Conservation (phyloP, 2,113 vertebrate species). For the Dicrurus megarhynchus region DNA sequence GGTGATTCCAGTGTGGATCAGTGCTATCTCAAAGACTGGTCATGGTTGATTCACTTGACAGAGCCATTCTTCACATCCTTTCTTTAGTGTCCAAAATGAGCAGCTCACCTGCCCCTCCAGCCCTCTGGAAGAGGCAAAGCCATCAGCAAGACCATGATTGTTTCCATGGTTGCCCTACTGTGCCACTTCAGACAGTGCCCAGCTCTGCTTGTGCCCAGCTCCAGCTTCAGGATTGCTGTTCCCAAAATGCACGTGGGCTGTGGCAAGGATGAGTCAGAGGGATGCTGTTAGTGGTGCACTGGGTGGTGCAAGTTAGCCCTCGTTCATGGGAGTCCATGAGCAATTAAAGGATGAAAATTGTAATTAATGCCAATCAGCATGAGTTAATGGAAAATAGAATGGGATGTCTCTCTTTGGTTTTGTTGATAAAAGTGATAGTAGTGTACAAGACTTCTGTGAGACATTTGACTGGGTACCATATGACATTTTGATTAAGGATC, state of each 20-base stretch:
- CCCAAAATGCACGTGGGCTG: background rate
- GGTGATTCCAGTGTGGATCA: background rate
- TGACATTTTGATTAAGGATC: slow-evolving; percentile 61
- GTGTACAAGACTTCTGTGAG: background rate
- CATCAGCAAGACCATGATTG: background rate
- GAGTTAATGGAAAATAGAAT: slow-evolving; percentile 43
- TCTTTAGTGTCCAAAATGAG: background rate
- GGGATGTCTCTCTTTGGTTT: slow-evolving; percentile 22
- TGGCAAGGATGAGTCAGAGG: background rate
- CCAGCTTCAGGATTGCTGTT: background rate
- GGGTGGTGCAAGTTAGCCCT: background rate
- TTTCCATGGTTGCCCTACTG: background rate
- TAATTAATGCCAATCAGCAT: slow-evolving; percentile 40
- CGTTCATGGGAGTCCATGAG: background rate
- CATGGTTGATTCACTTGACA: background rate
- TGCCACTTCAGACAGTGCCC: background rate
- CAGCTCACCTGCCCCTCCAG: background rate
- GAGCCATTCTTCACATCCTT: background rate
- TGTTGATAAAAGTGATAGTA: slow-evolving; percentile 45
- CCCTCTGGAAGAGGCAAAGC: background rate
- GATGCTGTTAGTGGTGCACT: background rate
- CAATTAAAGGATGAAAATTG: slow-evolving; percentile 23
- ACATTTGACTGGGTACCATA: slow-evolving; percentile 25
- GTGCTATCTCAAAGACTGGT: background rate
- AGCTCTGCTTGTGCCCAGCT: background rate